A percentile compares a stretch with the other conserved stretches of the same genome.
Evolutionary conservation across 2,888 invertebrate genomes (phyloP).

Genomic region (Sclerodermus sp.): DNA sequence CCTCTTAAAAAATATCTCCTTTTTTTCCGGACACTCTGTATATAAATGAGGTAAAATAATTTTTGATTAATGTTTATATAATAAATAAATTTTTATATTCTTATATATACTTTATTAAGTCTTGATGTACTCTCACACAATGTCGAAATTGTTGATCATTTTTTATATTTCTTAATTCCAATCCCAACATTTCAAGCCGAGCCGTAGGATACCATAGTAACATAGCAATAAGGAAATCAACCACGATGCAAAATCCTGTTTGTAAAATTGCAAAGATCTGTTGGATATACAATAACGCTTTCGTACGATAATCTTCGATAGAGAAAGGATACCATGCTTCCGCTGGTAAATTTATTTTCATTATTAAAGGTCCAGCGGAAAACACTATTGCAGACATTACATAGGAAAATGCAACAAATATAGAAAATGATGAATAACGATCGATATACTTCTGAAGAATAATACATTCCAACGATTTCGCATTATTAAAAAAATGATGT

Average conservation of each 20-base stretch:
- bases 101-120: conserved; percentile 26
- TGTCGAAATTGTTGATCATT: conserved; percentile 15
- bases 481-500: conserved; percentile 20
- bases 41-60: too few relatives aligned
- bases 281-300: conserved; percentile 22
- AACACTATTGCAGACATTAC: conserved; percentile 26
- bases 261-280: conserved; percentile 32
- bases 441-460: conserved; percentile 34
- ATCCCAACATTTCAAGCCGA: conserved; percentile 28
- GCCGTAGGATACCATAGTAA: conserved; percentile 33
- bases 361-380: conserved; percentile 27
- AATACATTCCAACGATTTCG: conserved; percentile 16
- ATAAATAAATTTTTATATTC: too few relatives aligned
- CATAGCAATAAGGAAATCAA: conserved; percentile 33
- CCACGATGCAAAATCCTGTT: conserved; percentile 27
- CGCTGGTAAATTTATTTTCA: conserved; percentile 29
- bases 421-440: conserved; percentile 32
- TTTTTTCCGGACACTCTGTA: too few relatives aligned
- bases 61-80: too few relatives aligned
- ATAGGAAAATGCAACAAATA: conserved; percentile 25
- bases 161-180: conserved; percentile 12
- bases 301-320: conserved; percentile 12
- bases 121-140: conserved; percentile 31
- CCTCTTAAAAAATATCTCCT: too few relatives aligned
- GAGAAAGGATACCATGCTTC: conserved; percentile 42